Evolutionary conservation across 2,888 invertebrate species (phyloP).

Genomic region (Leuctra nigra): DNA sequence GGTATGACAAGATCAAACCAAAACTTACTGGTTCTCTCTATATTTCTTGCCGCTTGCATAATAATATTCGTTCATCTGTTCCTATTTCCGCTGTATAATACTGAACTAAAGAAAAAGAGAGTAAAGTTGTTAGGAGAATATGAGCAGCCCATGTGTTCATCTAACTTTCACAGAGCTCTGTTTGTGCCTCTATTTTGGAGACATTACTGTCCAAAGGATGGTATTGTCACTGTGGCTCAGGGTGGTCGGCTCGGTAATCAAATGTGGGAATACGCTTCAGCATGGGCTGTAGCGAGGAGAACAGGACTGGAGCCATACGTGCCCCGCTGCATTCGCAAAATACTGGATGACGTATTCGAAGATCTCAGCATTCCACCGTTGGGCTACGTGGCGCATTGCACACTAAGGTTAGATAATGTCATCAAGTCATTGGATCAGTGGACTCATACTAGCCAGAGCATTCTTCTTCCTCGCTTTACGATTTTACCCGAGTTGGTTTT

Average conservation of each 20-base stretch:
- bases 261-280: conserved; percentile 47
- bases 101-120: conserved; percentile 38
- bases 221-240: conserved; percentile 44
- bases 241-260: conserved; percentile 44
- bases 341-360: conserved; percentile 49
- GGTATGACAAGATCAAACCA: conserved; percentile 40
- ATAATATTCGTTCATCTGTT: conserved; percentile 53
- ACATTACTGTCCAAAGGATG: conserved; percentile 41
- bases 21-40: conserved; percentile 51
- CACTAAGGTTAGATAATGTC: conserved; percentile 42
- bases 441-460: conserved; percentile 51
- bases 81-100: conserved; percentile 50
- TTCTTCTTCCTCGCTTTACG: conserved; percentile 47
- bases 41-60: conserved; percentile 50
- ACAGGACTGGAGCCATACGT: conserved; percentile 45
- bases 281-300: conserved; percentile 44
- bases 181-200: conserved; percentile 34
- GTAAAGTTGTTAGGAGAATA: conserved; percentile 44
- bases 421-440: conserved; percentile 46
- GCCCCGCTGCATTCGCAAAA: conserved; percentile 45
- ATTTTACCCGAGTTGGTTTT: conserved; percentile 48
- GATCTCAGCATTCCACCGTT: conserved; percentile 48
- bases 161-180: conserved; percentile 39
- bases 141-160: conserved; percentile 48
- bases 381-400: conserved; percentile 49